phyloP scores from a whole-genome alignment of 2,888 invertebrate species.

The Augiades crinisus region DNA sequence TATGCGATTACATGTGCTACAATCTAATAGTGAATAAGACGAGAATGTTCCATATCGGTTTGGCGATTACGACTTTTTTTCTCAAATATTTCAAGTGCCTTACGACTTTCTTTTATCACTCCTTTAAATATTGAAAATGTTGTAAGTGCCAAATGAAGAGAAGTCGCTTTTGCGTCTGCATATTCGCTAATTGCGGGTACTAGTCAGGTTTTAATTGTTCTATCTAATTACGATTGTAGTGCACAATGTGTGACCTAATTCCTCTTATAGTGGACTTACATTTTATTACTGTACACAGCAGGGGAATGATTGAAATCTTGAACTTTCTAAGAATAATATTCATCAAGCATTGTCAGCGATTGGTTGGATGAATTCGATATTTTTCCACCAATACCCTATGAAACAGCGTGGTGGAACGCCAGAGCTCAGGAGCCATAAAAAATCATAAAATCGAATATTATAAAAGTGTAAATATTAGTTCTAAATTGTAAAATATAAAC shows the following conservation, averaged over 20 bases:
- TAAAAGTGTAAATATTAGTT: no score
- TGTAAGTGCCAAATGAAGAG: not conserved
- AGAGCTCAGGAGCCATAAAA: no score
- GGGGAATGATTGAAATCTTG: constrained; percentile 10
- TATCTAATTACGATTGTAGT: constrained; percentile 15
- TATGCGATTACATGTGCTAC: constrained; percentile 48
- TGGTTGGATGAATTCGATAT: no score
- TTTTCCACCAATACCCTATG: no score
- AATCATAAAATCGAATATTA: no score
- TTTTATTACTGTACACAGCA: constrained; percentile 15
- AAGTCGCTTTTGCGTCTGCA: not conserved
- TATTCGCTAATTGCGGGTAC: not conserved
- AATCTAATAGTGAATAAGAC: constrained; percentile 6
- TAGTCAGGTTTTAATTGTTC: constrained; percentile 21
- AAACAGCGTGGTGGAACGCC: no score
- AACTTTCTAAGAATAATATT: no score
- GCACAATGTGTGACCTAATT: constrained; percentile 24
- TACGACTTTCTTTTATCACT: not conserved
- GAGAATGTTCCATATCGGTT: not conserved
- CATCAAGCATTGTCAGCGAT: no score
- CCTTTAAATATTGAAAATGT: not conserved
- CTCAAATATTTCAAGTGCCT: not conserved
- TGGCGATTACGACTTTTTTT: not conserved
- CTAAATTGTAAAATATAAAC: no score
- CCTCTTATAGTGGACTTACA: constrained; percentile 14